Base-by-base conservation (phyloP, 2,888 invertebrate genomes). In the Arrhopalites spinosus region DNA sequence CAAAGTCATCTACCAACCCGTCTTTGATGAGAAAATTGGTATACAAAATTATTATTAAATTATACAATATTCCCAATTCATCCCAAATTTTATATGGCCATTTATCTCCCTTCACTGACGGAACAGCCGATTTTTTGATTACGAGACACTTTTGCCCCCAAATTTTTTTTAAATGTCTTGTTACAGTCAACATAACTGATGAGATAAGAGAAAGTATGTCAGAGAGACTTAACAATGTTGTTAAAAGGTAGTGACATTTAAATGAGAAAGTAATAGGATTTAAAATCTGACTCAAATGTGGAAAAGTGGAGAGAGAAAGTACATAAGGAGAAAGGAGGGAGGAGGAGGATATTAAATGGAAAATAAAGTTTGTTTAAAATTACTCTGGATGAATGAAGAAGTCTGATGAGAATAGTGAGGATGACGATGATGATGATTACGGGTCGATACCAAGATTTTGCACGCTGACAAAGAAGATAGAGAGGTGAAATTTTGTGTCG, bases 1-100 rank as follows among this genome's bases (percentile, higher is more conserved):
- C 76, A 81, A 81, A 72, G 81, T 81, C 29, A 74, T 78, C 27
- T 81, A 80, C 61, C 77, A 78, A 45, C 79, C 80, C n/a, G 73
- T 74, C 0, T 66, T 69, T 20, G 68, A 74, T 20, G 78, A 78
- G 61, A 73, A 45, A 67, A 59, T 76, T 50, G 80, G 80, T 80
- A 73, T 66, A 71, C 61, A 23, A 36, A 36, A 36, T 7, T 36
- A 36, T 36, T 36, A n/a, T 36, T 36, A 11, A 36, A 3, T 36
- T 36, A 11, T n/a, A n/a, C n/a, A n/a, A n/a, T n/a, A n/a, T n/a
- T n/a, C n/a, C n/a, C n/a, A n/a, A n/a, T n/a, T n/a, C n/a, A n/a
- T n/a, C n/a, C n/a, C n/a, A n/a, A n/a, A n/a, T n/a, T n/a, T n/a
- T n/a, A n/a, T n/a, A n/a, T n/a, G n/a, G n/a, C n/a, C n/a, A n/a